Percentiles rank a stretch among this genome's conserved stretches.
These are phyloP conservation scores for Jordanella pulchra DNA, from an alignment of 2,797 vertebrate species.

Conservation along the genomic window DNA sequence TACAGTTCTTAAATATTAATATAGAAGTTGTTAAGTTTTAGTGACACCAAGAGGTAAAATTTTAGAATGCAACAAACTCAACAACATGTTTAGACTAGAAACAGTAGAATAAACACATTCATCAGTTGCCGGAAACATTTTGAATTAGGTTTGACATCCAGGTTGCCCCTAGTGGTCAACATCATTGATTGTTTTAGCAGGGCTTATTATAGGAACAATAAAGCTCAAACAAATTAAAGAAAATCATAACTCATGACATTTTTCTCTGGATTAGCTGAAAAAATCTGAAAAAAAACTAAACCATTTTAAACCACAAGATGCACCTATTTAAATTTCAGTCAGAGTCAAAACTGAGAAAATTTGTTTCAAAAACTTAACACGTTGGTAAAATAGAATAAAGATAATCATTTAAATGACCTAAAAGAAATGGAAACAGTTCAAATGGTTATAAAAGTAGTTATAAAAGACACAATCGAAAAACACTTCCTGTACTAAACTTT, in stretches of 20 bases:
- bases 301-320: no score
- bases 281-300: no score
- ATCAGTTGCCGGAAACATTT: not conserved
- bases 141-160: no score
- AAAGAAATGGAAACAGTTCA: not conserved
- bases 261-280: no score
- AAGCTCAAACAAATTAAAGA: no score
- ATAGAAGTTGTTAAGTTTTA: not conserved
- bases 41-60: not conserved
- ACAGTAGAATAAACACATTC: not conserved
- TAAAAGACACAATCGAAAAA: not conserved
- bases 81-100: slow-evolving; percentile 3
- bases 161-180: not conserved
- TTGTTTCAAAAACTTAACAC: not conserved
- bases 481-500: not conserved
- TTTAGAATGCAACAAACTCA: not conserved
- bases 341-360: not conserved
- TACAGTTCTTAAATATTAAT: not conserved
- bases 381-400: not conserved
- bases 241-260: no score
- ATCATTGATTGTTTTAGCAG: not conserved
- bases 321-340: no score
- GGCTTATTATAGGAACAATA: no score
- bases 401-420: not conserved
- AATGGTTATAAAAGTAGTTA: not conserved